Conservation (phyloP, 1,140 invertebrate genomes). For the Aphidius ervi region DNA sequence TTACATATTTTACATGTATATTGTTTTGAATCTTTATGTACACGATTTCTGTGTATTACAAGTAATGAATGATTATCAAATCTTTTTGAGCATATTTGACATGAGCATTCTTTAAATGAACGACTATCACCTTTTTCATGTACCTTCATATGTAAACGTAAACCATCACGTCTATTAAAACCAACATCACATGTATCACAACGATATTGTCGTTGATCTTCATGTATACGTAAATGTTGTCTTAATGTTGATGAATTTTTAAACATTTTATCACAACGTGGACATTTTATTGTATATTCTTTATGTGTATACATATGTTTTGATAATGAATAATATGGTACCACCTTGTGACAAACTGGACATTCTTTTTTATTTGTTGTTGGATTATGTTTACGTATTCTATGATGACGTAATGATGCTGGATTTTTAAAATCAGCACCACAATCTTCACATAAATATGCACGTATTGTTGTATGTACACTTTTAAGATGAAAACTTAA, state of each 20-base stretch:
- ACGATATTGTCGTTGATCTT: constrained; percentile 49
- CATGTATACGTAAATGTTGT: constrained; percentile 50
- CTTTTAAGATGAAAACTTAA: constrained; percentile 50
- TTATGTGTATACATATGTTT: constrained; percentile 53
- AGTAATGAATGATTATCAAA: constrained; percentile 51
- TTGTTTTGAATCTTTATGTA: constrained; percentile 47
- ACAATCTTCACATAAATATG: constrained; percentile 50
- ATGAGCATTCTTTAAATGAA: constrained; percentile 48
- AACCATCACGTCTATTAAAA: constrained; percentile 52
- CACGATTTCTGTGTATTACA: constrained; percentile 48
- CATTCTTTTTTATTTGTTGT: constrained; percentile 47
- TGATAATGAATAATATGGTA: constrained; percentile 49
- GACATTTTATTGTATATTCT: constrained; percentile 49
- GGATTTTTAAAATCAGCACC: constrained; percentile 53
- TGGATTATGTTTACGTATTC: constrained; percentile 48
- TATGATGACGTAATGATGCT: constrained; percentile 47
- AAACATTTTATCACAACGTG: constrained; percentile 52
- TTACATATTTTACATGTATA: constrained; percentile 51
- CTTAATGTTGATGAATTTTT: constrained; percentile 52
- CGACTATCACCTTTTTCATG: constrained; percentile 47
- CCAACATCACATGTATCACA: constrained; percentile 50
- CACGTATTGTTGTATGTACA: constrained; percentile 46
- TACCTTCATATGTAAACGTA: constrained; percentile 52
- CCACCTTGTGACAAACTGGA: constrained; percentile 45
- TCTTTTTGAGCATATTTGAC: constrained; percentile 49